phyloP scores from a whole-genome alignment of 64 coral and sea anemone genomes.

The Stichodactyla mertensii region DNA sequence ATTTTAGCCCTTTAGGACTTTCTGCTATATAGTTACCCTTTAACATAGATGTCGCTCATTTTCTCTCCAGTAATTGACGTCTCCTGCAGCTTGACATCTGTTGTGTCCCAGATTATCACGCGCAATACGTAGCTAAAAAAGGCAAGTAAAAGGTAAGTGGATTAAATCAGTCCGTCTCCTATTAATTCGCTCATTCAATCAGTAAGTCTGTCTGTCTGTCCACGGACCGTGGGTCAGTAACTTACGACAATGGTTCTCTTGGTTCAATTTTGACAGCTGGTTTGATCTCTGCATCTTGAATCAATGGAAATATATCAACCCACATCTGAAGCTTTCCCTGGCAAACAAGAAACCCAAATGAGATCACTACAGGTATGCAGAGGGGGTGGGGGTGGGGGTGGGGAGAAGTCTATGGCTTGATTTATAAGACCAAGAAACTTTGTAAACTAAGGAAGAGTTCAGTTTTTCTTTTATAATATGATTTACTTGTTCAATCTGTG shows the following conservation, averaged over 20 bases:
- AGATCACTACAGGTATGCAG: not conserved
- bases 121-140: conserved; percentile 52
- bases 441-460: no score
- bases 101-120: conserved; percentile 83
- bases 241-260: conserved; percentile 51
- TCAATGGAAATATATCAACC: conserved; percentile 77
- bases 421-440: no score
- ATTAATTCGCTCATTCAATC: no score
- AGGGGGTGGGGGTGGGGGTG: no score
- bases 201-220: no score
- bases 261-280: conserved; percentile 45
- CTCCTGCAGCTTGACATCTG: conserved; percentile 62
- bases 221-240: not conserved
- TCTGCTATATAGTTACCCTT: conserved; percentile 39
- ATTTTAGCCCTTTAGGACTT: no score
- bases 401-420: no score
- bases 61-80: conserved; percentile 74
- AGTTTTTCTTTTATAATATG: no score
- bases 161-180: no score
- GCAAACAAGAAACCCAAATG: not conserved
- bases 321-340: conserved; percentile 79
- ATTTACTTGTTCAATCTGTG: conserved; percentile 48
- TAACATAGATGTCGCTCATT: conserved; percentile 87
- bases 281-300: conserved; percentile 18
- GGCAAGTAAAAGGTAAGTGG: not conserved